Evolutionary conservation across 2,113 vertebrate species (phyloP).

Genomic region (Tyrannus savana): DNA sequence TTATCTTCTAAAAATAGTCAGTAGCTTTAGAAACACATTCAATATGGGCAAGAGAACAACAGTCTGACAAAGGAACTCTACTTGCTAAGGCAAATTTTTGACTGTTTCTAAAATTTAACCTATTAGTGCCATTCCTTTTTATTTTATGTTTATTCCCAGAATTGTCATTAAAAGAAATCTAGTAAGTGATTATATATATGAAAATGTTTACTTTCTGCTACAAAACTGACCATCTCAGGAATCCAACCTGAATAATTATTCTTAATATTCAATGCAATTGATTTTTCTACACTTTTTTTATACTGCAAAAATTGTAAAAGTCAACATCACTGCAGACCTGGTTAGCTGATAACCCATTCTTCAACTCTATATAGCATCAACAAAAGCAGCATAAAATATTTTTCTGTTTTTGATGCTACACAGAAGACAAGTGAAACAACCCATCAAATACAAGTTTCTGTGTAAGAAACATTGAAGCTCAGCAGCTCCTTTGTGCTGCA

Average conservation of each 20-base stretch:
- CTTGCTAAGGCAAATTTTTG: not conserved
- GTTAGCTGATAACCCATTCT: not conserved
- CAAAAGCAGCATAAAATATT: not conserved
- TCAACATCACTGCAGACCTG: not conserved
- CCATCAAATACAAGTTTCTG: not conserved
- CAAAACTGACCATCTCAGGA: not conserved
- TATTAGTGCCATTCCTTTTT: not conserved
- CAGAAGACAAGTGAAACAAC: not conserved
- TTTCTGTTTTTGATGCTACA: not conserved
- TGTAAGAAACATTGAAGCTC: not conserved
- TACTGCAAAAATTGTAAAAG: not conserved
- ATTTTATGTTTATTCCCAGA: not conserved
- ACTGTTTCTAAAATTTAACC: not conserved
- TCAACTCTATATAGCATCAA: not conserved
- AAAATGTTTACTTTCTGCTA: not conserved
- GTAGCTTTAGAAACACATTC: not conserved
- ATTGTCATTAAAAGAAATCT: not conserved
- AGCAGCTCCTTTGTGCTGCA: not conserved
- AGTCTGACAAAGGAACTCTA: not conserved
- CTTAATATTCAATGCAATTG: not conserved
- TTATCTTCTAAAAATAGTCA: not conserved
- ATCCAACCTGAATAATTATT: not conserved
- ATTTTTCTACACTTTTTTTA: not conserved
- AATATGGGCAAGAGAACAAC: not conserved
- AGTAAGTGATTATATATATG: not conserved